Conservation (phyloP, 2,113 vertebrate species). For the Rousettus leschenaultii region DNA sequence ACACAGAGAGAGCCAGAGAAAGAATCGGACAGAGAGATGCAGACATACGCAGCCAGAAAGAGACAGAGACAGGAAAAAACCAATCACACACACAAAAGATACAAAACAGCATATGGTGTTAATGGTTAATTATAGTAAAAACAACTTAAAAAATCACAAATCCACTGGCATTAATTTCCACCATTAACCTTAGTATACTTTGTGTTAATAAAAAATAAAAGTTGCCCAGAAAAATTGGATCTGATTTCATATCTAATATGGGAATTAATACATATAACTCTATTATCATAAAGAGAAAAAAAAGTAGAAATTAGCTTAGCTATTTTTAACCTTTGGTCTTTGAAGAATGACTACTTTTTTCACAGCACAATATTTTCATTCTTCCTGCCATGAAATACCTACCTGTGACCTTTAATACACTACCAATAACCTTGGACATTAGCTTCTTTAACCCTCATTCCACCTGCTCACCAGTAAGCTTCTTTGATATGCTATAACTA, state of each 20-base stretch:
- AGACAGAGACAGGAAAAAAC: background rate
- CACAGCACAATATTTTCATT: background rate
- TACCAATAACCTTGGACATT: background rate
- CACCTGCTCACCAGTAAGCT: background rate
- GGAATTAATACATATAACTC: background rate
- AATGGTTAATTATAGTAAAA: background rate
- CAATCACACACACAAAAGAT: background rate
- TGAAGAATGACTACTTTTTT: background rate
- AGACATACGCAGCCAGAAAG: background rate
- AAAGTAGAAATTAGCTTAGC: background rate
- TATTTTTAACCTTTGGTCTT: background rate
- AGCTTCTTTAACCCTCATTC: background rate
- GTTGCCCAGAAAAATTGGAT: background rate
- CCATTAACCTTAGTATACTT: background rate
- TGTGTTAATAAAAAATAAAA: background rate
- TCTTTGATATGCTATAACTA: background rate
- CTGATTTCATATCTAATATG: slow-evolving; percentile 23
- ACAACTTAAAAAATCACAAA: background rate
- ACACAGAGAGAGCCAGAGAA: background rate
- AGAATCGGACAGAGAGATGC: background rate
- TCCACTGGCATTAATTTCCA: background rate
- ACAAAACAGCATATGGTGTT: background rate
- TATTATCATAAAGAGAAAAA: background rate
- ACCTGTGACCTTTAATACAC: background rate
- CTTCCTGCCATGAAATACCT: background rate